These are phyloP conservation scores for Koerneria pararmatus DNA, from an alignment of 2,888 invertebrate genomes.

Conservation along the genomic window DNA sequence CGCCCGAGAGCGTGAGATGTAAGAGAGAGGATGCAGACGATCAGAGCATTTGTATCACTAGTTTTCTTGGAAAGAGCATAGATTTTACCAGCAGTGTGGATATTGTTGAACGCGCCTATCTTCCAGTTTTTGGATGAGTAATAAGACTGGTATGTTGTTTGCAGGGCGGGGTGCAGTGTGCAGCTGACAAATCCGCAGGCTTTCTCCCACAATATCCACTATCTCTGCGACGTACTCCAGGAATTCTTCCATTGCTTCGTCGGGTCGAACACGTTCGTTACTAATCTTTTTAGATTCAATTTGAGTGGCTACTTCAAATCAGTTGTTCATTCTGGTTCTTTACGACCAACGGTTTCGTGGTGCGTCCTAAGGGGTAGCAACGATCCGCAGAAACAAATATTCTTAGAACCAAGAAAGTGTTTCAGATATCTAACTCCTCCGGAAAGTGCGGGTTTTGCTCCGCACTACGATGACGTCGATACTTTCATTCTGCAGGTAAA, in stretches of 20 bases:
- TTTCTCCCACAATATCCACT: constrained; percentile 60
- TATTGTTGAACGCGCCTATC: no score
- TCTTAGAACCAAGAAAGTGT: no score
- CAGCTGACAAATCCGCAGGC: constrained; percentile 55
- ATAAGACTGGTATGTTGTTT: no score
- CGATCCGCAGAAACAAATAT: no score
- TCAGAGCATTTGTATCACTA: no score
- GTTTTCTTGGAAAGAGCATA: no score
- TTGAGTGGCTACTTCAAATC: not conserved
- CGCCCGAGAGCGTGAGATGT: no score
- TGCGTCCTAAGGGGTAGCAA: not conserved
- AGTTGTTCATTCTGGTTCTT: not conserved
- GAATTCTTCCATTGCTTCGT: constrained; percentile 89
- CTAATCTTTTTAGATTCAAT: not conserved
- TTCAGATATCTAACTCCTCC: constrained; percentile 82
- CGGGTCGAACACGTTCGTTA: constrained; percentile 78
- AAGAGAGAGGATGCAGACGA: no score
- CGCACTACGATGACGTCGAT: constrained; percentile 97
- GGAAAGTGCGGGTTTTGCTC: constrained; percentile 93
- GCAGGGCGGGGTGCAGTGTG: constrained; percentile 39
- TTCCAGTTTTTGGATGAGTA: no score
- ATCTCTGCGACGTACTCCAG: constrained; percentile 74
- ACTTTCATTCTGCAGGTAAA: constrained; percentile 82
- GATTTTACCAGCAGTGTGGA: no score
- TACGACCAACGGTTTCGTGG: no score